A percentile compares a stretch with the other conserved stretches of the same genome.
Conservation (phyloP, 2,113 vertebrate genomes). For the Recurvirostra avosetta region DNA sequence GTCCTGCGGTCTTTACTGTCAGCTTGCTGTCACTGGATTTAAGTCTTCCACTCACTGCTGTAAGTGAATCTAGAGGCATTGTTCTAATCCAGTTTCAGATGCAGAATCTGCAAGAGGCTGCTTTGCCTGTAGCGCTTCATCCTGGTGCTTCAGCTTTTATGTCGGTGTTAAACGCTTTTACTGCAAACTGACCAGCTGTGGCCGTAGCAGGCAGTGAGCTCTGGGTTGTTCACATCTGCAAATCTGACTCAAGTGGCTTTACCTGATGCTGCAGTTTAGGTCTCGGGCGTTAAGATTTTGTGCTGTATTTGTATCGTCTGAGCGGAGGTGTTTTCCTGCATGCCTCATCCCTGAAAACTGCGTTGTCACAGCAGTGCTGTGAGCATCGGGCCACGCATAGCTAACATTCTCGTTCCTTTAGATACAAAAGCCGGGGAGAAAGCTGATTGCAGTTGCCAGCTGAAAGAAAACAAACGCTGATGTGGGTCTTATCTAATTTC, state of each 20-base stretch:
- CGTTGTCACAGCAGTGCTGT: accelerated
- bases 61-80: slow-evolving; percentile 21
- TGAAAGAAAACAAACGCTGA: not conserved
- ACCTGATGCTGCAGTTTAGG: not conserved
- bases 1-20: not conserved
- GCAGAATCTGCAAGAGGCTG: not conserved
- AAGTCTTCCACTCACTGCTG: not conserved
- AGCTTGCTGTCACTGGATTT: not conserved
- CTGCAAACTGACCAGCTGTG: slow-evolving; percentile 6
- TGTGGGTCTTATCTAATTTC: not conserved
- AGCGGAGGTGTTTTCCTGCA: too few species aligned
- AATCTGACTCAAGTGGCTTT: not conserved
- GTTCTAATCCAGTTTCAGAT: slow-evolving; percentile 39
- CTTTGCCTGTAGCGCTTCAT: slow-evolving; percentile 27
- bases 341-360: accelerated
- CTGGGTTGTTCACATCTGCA: not conserved
- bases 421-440: not conserved
- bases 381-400: accelerated
- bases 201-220: not conserved
- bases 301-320: not conserved
- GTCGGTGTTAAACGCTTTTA: not conserved
- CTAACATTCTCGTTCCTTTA: not conserved
- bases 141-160: not conserved
- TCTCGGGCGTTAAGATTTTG: not conserved
- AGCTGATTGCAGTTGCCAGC: not conserved